Percentiles rank a stretch among this genome's conserved stretches.
phyloP scores from a whole-genome alignment of 92 coral and sea anemone genomes.

The Porites rus region DNA sequence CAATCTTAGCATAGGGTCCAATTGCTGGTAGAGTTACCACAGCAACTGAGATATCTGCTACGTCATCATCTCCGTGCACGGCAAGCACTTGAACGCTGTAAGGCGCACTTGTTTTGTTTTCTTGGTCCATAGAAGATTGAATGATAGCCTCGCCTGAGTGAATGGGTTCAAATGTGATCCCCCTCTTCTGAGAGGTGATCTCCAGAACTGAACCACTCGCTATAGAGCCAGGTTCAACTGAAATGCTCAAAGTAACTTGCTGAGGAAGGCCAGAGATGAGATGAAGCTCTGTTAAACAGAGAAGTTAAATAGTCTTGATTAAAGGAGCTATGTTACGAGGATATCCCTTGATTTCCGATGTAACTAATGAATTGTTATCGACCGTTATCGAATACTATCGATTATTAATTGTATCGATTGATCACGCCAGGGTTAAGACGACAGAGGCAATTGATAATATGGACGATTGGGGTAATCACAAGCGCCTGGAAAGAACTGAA shows the following conservation, averaged over 20 bases:
- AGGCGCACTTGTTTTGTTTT: slow-evolving; percentile 61
- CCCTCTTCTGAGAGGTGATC: slow-evolving; percentile 70
- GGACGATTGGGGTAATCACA: too few species aligned
- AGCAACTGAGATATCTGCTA: slow-evolving; percentile 66
- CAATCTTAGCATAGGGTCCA: slow-evolving; percentile 82
- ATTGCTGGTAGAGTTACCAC: slow-evolving; percentile 80
- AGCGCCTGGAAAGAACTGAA: too few species aligned
- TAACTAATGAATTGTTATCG: too few species aligned
- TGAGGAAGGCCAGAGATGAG: slow-evolving; percentile 86
- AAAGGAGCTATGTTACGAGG: not conserved
- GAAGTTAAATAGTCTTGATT: not conserved
- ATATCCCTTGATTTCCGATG: too few species aligned
- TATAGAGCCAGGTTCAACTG: slow-evolving; percentile 93
- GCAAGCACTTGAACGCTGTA: slow-evolving; percentile 62
- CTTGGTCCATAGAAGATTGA: slow-evolving; percentile 78
- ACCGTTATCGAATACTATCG: too few species aligned
- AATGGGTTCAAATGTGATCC: slow-evolving; percentile 74
- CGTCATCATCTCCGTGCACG: slow-evolving; percentile 61
- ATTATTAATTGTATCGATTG: too few species aligned
- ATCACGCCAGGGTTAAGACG: too few species aligned
- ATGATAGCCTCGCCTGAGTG: slow-evolving; percentile 71
- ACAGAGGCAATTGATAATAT: too few species aligned
- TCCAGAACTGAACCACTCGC: slow-evolving; percentile 82
- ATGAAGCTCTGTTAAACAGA: slow-evolving; percentile 52
- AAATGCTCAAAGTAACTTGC: slow-evolving; percentile 71